Percentiles rank a stretch among this genome's conserved stretches.
Conservation (phyloP, 1,140 invertebrate species). For the Macrobrachium nipponense region DNA sequence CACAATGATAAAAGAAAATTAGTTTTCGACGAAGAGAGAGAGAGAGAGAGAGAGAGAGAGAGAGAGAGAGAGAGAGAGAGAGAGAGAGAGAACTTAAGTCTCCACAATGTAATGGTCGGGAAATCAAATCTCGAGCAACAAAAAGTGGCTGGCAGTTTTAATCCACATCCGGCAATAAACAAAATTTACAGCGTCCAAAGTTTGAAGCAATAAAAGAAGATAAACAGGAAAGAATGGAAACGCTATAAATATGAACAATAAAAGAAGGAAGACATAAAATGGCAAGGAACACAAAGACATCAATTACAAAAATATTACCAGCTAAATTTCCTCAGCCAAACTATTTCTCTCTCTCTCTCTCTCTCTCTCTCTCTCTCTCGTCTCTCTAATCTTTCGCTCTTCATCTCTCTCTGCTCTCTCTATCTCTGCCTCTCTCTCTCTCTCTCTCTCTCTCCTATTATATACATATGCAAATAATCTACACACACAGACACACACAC, state of each 20-base stretch:
- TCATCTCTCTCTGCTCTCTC: slow-evolving; percentile 6
- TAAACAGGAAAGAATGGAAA: not conserved
- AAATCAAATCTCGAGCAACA: not conserved
- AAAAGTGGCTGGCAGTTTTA: not conserved
- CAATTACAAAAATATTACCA: not conserved
- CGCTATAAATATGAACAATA: not conserved
- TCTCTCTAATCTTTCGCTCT: not conserved
- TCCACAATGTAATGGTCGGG: not conserved
- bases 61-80: slow-evolving; percentile 21
- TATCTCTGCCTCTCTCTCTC: slow-evolving; percentile 1
- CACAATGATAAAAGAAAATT: not conserved
- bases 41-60: slow-evolving; percentile 25
- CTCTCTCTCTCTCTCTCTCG: not conserved
- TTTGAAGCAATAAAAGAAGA: not conserved
- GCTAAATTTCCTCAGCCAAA: not conserved
- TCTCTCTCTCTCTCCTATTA: slow-evolving; percentile 1
- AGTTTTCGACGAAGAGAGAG: not conserved
- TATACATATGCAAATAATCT: too few relatives aligned
- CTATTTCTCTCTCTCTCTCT: not conserved
- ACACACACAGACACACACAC: too few relatives aligned
- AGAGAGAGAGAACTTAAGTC: not conserved
- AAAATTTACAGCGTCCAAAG: not conserved
- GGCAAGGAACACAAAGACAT: not conserved
- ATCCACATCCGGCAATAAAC: not conserved
- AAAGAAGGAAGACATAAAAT: not conserved